Evolutionary conservation across 2,888 invertebrate genomes (phyloP), one percentile per base, ranked within the genome.

Genomic region (Calameuta filiformis): DNA sequence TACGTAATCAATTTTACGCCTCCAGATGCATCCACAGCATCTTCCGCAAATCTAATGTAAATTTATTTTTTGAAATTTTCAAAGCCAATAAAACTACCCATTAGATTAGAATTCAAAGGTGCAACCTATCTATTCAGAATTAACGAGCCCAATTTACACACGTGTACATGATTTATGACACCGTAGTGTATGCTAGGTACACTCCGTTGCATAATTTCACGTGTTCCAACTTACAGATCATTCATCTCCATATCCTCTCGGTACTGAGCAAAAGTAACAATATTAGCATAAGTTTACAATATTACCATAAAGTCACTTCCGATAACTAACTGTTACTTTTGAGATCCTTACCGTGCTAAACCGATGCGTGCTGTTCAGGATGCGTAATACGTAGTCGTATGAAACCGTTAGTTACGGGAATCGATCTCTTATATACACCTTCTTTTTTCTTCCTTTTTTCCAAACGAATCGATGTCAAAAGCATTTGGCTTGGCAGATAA

Each of bases 341-440:
- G 1, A 56, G 23, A 56, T 56, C 40, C 23, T 23, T 56, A 23
- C 2, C 4, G 40, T 23, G 23, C 15, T 23, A 23, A 56, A 56
- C 6, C 40, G 9, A 23, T 23, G 40, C 40, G 15, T 56, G 40
- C 68, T 23, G 30, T 30, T 82, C 80, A 75, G 69, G 79, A 81
- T 82, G 81, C 82, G 79, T 76, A 78, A 80, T 40, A 75, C 80
- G 80, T 82, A 76, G 76, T 75, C 76, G 73, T 81, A 79, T 81
- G 40, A 23, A 56, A 82, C 81, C 82, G 82, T 81, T 82, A 82
- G 68, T 79, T 75, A 12, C 34, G 81, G 79, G 75, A 82, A 79
- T 77, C 81, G 75, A 82, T 82, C 80, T 76, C 79, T 81, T 80
- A 76, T 81, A 79, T 79, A 79, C 81, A 74, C 79, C 76, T 69